Conservation (phyloP, 2,797 vertebrate genomes). For the Rhyacichthys aspro region DNA sequence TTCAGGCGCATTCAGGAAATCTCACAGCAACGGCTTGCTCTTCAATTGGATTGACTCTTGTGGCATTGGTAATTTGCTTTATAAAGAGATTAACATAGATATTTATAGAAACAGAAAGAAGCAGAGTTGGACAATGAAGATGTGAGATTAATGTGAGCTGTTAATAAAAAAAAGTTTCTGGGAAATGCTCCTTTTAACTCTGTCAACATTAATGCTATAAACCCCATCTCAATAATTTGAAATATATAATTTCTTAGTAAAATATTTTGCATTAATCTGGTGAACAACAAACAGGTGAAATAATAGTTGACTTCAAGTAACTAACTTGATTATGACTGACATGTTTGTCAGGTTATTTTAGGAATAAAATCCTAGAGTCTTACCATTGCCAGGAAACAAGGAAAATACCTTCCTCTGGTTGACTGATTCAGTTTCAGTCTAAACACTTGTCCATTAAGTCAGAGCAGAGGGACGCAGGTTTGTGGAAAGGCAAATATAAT, state of each 20-base stretch:
- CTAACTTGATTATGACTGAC: neutral
- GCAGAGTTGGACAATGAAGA: constrained; percentile 39
- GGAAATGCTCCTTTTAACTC: constrained; percentile 47
- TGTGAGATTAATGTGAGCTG: constrained; percentile 46
- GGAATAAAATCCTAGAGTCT: neutral
- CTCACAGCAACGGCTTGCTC: constrained; percentile 6
- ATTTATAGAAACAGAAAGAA: constrained; percentile 54
- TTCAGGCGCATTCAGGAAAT: neutral
- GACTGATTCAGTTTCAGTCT: neutral
- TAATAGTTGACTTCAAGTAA: too few relatives aligned
- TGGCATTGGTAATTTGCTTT: constrained; percentile 60
- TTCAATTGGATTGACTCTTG: constrained; percentile 67
- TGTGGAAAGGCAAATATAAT: neutral
- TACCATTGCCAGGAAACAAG: constrained; percentile 1
- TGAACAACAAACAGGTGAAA: too few relatives aligned
- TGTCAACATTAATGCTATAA: constrained; percentile 4
- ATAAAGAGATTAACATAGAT: constrained; percentile 72
- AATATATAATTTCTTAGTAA: too few relatives aligned
- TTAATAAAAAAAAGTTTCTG: constrained; percentile 52
- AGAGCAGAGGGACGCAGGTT: too few relatives aligned
- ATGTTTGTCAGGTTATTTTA: constrained; percentile 3
- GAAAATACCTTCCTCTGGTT: neutral
- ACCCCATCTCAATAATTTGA: too few relatives aligned
- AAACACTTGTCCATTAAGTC: neutral
- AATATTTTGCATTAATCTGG: too few relatives aligned